Percentiles rank a stretch among this genome's conserved stretches.
phyloP scores from a whole-genome alignment of 2,113 vertebrate genomes.

The Ahaetulla prasina region DNA sequence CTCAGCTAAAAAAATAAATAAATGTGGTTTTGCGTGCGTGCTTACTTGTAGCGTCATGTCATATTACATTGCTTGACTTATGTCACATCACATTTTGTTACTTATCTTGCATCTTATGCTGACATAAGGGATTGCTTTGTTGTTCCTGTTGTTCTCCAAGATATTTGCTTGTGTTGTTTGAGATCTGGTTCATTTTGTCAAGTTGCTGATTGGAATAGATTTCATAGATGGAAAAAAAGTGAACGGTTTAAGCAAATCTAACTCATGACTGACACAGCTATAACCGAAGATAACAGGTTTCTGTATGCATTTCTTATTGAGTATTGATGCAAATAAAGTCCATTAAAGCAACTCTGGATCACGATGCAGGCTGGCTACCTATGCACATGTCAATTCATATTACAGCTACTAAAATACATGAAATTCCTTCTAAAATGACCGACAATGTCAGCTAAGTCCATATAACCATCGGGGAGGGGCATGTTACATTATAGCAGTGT shows the following conservation, averaged over 20 bases:
- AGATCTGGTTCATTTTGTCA: conserved; percentile 21
- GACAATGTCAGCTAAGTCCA: background rate
- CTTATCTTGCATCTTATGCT: conserved; percentile 45
- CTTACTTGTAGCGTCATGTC: conserved; percentile 61
- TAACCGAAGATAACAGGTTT: background rate
- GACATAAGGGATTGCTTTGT: conserved; percentile 52
- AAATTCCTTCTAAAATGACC: background rate
- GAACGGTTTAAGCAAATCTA: conserved; percentile 17
- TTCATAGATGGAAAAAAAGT: conserved; percentile 7
- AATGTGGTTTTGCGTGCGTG: background rate
- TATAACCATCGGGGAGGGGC: background rate
- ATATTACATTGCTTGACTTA: conserved; percentile 53
- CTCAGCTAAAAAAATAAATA: conserved; percentile 61
- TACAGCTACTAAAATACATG: background rate
- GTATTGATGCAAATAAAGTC: conserved; percentile 27
- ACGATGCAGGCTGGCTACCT: background rate
- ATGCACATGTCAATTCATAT: conserved; percentile 1
- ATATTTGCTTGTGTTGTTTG: conserved; percentile 39
- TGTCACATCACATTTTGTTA: conserved; percentile 56
- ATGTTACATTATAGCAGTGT: background rate
- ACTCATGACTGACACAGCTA: background rate
- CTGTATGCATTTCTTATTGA: conserved; percentile 20
- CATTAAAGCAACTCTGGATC: background rate
- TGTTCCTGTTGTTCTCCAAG: conserved; percentile 39
- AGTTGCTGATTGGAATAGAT: conserved; percentile 30